Conservation (phyloP, 2,888 invertebrate species). For the Leucophora obtusa region DNA sequence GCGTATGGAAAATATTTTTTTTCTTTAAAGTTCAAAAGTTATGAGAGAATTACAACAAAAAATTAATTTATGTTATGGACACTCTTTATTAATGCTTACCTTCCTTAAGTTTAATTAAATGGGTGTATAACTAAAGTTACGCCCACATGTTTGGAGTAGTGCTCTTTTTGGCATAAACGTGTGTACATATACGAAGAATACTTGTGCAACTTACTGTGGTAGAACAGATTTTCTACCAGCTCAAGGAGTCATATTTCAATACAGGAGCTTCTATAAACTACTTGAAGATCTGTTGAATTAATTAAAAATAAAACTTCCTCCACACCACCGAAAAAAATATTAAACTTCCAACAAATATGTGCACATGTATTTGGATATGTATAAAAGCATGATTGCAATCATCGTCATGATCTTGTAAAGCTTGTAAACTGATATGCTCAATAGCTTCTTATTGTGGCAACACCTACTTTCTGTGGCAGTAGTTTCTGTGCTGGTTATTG, state of each 20-base stretch:
- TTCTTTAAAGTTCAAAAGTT: no score
- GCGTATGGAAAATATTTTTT: no score
- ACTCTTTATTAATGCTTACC: not conserved
- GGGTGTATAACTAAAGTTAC: constrained; percentile 70
- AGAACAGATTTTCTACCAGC: constrained; percentile 31
- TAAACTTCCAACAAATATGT: constrained; percentile 10
- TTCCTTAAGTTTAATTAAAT: constrained; percentile 65
- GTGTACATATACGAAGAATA: not conserved
- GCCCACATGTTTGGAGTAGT: constrained; percentile 58
- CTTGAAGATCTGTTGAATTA: constrained; percentile 67
- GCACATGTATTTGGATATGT: not conserved
- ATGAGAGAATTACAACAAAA: not conserved
- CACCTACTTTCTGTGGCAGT: constrained; percentile 51
- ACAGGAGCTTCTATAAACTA: constrained; percentile 57
- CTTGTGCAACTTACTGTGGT: not conserved
- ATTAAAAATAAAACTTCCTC: constrained; percentile 60
- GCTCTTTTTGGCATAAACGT: constrained; percentile 12
- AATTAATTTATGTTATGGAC: not conserved
- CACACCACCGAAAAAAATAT: constrained; percentile 12
- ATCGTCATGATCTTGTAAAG: constrained; percentile 61
- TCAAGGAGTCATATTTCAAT: constrained; percentile 56
- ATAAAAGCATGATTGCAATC: constrained; percentile 51
- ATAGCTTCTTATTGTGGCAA: constrained; percentile 61
- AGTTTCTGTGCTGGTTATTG: constrained; percentile 12
- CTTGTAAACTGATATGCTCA: constrained; percentile 65